Evolutionary conservation across 2,888 invertebrate species (phyloP).

Genomic region (Cistogaster globosa): DNA sequence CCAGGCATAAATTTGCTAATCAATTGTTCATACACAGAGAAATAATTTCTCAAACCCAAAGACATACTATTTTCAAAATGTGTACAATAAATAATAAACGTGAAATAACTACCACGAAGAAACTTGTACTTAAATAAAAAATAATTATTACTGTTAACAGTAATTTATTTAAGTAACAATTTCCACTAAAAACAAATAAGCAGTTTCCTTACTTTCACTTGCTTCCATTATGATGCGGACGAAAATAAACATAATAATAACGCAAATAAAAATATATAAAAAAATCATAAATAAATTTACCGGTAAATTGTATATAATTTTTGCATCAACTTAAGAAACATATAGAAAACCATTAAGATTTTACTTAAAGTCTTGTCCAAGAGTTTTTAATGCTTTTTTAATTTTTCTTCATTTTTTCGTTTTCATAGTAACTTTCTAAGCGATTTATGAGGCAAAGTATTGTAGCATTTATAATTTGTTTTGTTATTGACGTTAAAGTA

Average conservation of each 20-base stretch:
- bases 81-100: no score
- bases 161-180: constrained; percentile 17
- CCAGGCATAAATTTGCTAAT: no score
- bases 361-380: not conserved
- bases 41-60: no score
- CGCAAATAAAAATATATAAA: not conserved
- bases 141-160: not conserved
- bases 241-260: constrained; percentile 4
- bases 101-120: no score
- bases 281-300: not conserved
- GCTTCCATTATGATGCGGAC: not conserved
- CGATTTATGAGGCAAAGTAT: not conserved
- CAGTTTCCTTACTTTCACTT: constrained; percentile 64
- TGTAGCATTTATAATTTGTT: not conserved
- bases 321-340: constrained; percentile 4
- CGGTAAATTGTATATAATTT: not conserved
- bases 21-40: no score
- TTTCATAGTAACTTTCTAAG: not conserved
- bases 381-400: not conserved
- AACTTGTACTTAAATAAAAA: not conserved
- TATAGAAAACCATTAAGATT: constrained; percentile 1
- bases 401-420: not conserved
- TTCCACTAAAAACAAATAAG: not conserved
- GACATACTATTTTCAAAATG: no score
- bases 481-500: constrained; percentile 15